Base-by-base conservation (phyloP, 2,113 vertebrate species). In the Grus americana region DNA sequence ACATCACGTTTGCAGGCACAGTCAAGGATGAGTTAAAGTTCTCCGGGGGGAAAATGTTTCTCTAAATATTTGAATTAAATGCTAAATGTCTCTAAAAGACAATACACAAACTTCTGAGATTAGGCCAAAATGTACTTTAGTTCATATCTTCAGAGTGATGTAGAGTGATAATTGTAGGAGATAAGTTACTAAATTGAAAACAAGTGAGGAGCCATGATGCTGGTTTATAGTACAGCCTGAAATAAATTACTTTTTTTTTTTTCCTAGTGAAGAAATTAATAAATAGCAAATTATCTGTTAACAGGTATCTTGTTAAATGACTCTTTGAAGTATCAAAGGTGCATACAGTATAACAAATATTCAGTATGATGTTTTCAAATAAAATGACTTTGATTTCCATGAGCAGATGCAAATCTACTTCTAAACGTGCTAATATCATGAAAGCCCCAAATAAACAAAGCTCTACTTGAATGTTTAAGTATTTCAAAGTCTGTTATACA, bases 381-480 rank as follows among this genome's bases (percentile, higher is more conserved):
- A 57, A 71, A 93, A 73, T 58, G 9, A 55, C 32, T 86, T 93
- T 54, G 50, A 86, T 82, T 96, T 63, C 80, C 1, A 0, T 54
- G 20, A 93, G n/a, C 47, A 84, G 78, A 75, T 82, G 82, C 47
- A 72, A 86, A 85, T 87, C 68, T 90, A 42, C 42, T 91, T 92
- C 52, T 73, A 73, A 88, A 78, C 81, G 67, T 70, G 68, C 75
- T 67, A 52, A 55, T 44, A 85, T 26, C 18, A 2, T 80, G 66
- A 80, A 81, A 93, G 24, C 14, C 29, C 6, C 65, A 42, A 40
- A 70, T 85, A 90, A 89, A 76, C 63, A 93, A 80, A 85, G 32
- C 29, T 74, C 67, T 63, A 3, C 46, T 88, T 27, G n/a, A 78
- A 74, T 62, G 63, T 66, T 73, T 42, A 49, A 34, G 24, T 79